Evolutionary conservation across 2,797 vertebrate species (phyloP).

Genomic region (Megalops cyprinoides): DNA sequence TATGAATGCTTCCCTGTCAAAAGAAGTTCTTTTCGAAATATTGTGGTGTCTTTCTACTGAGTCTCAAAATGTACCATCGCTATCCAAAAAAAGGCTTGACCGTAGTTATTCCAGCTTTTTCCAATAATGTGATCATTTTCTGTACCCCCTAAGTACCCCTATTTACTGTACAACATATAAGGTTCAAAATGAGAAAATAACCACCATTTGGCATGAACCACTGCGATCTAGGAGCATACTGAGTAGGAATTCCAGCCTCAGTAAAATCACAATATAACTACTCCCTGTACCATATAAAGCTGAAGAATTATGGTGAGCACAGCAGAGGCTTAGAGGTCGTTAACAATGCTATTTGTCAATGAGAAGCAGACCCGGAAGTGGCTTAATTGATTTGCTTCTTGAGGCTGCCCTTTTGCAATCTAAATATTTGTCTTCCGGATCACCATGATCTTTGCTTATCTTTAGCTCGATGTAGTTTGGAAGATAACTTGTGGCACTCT

Average conservation of each 20-base stretch:
- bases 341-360: not conserved
- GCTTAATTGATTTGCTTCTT: not conserved
- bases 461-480: not conserved
- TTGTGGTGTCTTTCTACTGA: not conserved
- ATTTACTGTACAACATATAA: too few relatives aligned
- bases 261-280: not conserved
- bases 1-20: not conserved
- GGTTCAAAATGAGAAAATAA: not conserved
- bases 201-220: not conserved
- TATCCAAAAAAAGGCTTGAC: not conserved
- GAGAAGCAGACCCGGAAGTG: not conserved
- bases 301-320: not conserved
- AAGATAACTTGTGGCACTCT: not conserved
- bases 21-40: not conserved
- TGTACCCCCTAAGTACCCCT: too few relatives aligned
- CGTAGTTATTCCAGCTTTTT: not conserved
- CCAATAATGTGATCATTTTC: not conserved
- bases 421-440: conserved; percentile 1
- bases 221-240: not conserved
- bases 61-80: not conserved
- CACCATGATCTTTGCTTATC: not conserved
- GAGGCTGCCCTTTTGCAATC: not conserved
- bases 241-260: not conserved
- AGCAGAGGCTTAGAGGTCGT: not conserved
- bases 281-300: not conserved